Base-by-base conservation (phyloP, 1,140 invertebrate genomes). In the Nilaparvata lugens region DNA sequence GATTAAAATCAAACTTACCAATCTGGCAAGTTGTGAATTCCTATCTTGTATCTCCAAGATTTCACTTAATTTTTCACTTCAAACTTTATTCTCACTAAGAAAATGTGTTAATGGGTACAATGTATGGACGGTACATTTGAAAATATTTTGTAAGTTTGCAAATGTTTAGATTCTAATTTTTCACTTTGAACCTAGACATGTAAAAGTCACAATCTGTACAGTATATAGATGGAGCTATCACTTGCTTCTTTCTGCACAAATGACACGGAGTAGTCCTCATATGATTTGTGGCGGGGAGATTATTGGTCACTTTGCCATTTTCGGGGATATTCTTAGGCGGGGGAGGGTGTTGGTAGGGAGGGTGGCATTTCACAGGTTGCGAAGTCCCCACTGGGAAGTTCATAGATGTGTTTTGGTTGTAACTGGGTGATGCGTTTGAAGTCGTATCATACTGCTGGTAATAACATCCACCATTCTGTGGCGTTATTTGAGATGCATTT, bases 151-250 rank as follows among this genome's bases (percentile, higher is more conserved):
- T n/a, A n/a, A n/a, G n/a, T n/a, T n/a, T n/a, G n/a, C n/a, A n/a
- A n/a, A n/a, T n/a, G n/a, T n/a, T n/a, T n/a, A n/a, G n/a, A n/a
- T n/a, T 28, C 28, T 28, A 28, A 9, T 9, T 61, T 55, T 77
- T 80, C 7, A 83, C 84, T 67, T 85, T 83, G 69, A 91, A 92
- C 66, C 88, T 80, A 28, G 90, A 90, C 87, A 95, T 88, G 68
- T 95, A 95, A 78, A 88, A 93, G 69, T 93, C 88, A 74, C 91
- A 95, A 71, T 93, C 90, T 14, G 84, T 78, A 74, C 91, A 95
- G 71, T 93, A 94, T 35, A 87, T 79, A 11, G 84, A 82, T 0
- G 87, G 83, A 23, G 86, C 80, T 4, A 78, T 79, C 4, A 93
- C 83, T 61, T 81, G 79, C 69, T 91, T 89, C 69, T 93, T 92